Evolutionary conservation across 2,888 invertebrate species (phyloP), one percentile per base, ranked within the genome.

Genomic region (Cosmorhoe ocellata): DNA sequence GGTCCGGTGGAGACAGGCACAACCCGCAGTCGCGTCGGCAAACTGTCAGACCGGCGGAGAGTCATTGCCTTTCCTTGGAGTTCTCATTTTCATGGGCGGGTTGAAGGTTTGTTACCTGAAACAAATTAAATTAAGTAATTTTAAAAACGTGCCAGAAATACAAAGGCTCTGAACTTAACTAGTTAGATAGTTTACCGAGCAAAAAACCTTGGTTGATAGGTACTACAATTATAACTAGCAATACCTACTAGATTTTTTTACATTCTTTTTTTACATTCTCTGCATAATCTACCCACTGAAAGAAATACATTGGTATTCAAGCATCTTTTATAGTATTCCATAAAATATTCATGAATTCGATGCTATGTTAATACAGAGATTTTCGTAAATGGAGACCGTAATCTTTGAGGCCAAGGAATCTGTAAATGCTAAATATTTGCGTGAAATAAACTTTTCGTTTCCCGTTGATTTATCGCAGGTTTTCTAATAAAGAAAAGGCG

Each of bases 21-120:
- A 58, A 76, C 79, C 63, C 78, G 74, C 10, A 90, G 77, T 63
- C 74, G 79, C 61, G 85, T 74, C 59, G 89, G 90, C 67, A 90
- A 73, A 64, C 90, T 90, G 72, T 90, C 90, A 85, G 87, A 85
- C 65, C 90, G 86, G 71, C 88, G 89, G 53, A 90, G 81, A 70
- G 81, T 82, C 88, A 88, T 89, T 81, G 76, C 86, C 71, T 64
- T 69, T 69, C 60, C 71, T 75, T 64, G 56, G 64, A 56, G 76
- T 72, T 79, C 69, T 79, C 89, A 90, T 90, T 81, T 88, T 88
- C 77, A 69, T 64, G 61, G 58, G 62, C 71, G 64, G 67, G 68
- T 56, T 63, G 59, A 61, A 51, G 47, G 46, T 24, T 3, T 24
- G 51, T 47, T 52, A 47, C 30, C 87, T 87, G 84, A 53, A 85